Evolutionary conservation across 2,113 vertebrate species (phyloP).

Genomic region (Lagopus muta): DNA sequence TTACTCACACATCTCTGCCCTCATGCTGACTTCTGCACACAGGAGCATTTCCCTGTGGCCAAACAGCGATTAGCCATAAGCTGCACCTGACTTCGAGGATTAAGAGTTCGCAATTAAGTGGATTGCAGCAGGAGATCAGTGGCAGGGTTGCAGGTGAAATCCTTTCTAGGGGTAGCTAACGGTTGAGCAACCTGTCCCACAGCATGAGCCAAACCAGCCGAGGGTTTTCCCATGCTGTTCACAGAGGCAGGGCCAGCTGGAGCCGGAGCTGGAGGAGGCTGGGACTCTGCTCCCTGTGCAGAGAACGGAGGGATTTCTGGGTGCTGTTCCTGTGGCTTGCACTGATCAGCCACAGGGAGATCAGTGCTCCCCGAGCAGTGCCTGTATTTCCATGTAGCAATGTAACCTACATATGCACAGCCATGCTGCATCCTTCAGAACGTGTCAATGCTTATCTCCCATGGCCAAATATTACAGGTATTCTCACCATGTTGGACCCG

Average conservation of each 20-base stretch:
- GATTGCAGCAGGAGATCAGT: constrained; percentile 29
- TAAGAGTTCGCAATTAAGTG: neutral
- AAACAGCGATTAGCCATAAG: constrained; percentile 20
- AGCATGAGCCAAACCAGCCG: neutral
- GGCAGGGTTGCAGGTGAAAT: constrained; percentile 42
- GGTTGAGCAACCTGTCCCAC: neutral
- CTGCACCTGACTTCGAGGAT: constrained; percentile 1
- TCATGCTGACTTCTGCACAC: neutral
- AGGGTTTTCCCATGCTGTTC: neutral
- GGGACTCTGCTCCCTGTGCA: neutral
- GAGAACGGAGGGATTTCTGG: neutral
- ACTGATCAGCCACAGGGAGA: neutral
- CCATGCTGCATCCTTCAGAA: neutral
- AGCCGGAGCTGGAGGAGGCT: neutral
- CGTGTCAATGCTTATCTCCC: accelerated
- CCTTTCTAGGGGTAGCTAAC: neutral
- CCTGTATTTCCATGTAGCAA: neutral
- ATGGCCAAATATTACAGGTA: accelerated
- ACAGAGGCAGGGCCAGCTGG: neutral
- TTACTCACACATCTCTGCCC: neutral
- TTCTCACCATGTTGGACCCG: neutral
- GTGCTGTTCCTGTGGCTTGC: neutral
- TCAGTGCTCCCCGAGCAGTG: neutral
- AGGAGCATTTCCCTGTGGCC: neutral
- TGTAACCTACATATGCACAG: neutral